A percentile compares a stretch with the other conserved stretches of the same genome.
Conservation (phyloP, 1,140 invertebrate species). For the Wiebesia pumilae region DNA sequence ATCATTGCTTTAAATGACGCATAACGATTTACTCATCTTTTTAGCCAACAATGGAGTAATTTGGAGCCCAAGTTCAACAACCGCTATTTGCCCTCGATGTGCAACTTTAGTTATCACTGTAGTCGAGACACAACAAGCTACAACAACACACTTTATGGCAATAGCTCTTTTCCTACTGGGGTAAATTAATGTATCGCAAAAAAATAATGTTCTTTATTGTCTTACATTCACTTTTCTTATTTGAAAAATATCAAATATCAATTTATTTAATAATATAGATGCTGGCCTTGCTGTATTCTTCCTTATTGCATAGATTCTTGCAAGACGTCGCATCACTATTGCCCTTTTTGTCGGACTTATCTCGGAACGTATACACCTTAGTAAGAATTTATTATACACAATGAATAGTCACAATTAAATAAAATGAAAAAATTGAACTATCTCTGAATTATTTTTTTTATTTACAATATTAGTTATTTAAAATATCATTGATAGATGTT, state of each 20-base stretch:
- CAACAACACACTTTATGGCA: conserved; percentile 65
- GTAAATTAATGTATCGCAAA: conserved; percentile 35
- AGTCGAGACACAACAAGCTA: conserved; percentile 61
- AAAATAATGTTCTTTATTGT: not conserved
- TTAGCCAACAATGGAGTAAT: conserved; percentile 45
- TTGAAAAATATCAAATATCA: no score
- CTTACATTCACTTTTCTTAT: no score
- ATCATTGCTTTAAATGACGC: no score
- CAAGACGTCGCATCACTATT: conserved; percentile 76
- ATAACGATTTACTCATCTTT: not conserved
- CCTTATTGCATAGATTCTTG: conserved; percentile 77
- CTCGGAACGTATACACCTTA: conserved; percentile 72
- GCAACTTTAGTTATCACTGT: conserved; percentile 64
- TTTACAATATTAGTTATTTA: no score
- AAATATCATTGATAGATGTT: no score
- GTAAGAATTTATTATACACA: conserved; percentile 47
- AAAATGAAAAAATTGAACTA: no score
- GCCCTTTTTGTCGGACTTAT: conserved; percentile 75
- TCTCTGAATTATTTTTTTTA: no score
- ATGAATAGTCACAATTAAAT: no score
- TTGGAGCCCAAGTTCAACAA: conserved; percentile 64
- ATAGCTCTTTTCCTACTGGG: conserved; percentile 55
- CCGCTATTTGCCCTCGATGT: conserved; percentile 68
- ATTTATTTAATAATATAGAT: conserved; percentile 64
- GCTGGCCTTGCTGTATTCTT: conserved; percentile 76